Evolutionary conservation across 1,140 invertebrate species (phyloP), one percentile per base, ranked within the genome.

Genomic region (Leptoteleia sp.): DNA sequence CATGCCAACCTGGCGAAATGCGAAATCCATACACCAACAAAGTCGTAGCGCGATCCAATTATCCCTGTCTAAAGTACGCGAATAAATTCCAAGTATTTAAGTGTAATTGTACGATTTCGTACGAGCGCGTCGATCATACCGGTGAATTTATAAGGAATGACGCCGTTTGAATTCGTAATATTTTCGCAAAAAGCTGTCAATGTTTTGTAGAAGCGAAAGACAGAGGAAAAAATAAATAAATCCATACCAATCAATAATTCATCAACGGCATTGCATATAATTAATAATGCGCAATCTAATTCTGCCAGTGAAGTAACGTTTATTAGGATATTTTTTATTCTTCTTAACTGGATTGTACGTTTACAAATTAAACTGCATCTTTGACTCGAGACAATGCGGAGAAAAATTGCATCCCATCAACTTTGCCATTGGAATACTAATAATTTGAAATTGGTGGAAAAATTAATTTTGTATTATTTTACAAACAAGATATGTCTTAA

Each of bases 51-150:
- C 29, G 29, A 45, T 33, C n/a, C 17, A 59, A 45, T 59, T 45
- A 59, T 59, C 15, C 12, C 6, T 33, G n/a, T 45, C 16, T n/a
- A 40, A 59, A 59, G 27, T 45, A 59, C 40, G n/a, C 55, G 29
- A 7, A 35, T 52, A 31, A 59, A 59, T 59, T 27, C 40, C 33
- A 33, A 45, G 40, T 45, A 59, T 59, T 59, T 16, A 16, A 1
- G 7, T 13, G 38, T 59, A 59, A 45, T 43, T 59, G 45, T 16
- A 29, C 4, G 27, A 35, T 59, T 59, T 59, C 12, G 12, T 33
- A 19, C 22, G 35, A 27, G 25, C 19, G 2, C 17, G n/a, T 42
- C 17, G 38, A 57, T 57, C 54, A 42, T 40, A n/a, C 35, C 11
- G 17, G 45, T 16, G 13, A 57, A 45, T 33, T 19, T 8, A 9